phyloP scores from a whole-genome alignment of 2,888 invertebrate species.

The Dolichopus griseipennis region DNA sequence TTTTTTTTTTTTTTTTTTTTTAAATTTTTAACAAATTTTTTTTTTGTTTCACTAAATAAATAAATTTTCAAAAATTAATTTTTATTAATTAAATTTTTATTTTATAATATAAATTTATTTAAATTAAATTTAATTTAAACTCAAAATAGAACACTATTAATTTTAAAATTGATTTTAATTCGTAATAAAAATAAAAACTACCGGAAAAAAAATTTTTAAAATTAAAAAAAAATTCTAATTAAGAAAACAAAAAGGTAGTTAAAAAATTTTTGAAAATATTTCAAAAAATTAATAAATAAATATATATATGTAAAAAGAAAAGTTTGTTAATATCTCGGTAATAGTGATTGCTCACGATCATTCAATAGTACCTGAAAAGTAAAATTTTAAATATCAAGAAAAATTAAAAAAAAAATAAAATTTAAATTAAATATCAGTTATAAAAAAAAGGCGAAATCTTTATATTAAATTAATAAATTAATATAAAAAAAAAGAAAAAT shows the following conservation, averaged over 20 bases:
- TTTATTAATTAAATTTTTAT: no score
- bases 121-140: constrained; percentile 19
- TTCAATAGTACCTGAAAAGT: neutral
- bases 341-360: neutral
- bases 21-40: constrained; percentile 18
- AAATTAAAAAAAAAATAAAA: neutral
- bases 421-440: no score
- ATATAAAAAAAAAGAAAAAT: no score
- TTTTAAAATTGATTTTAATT: constrained; percentile 9
- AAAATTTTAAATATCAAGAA: neutral
- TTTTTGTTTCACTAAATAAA: constrained; percentile 18
- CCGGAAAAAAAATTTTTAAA: neutral
- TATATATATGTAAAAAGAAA: no score
- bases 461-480: no score
- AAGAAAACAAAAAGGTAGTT: neutral
- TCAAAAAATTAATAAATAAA: no score
- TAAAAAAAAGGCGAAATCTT: no score
- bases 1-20: constrained; percentile 19
- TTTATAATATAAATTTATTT: no score
- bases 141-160: no score
- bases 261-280: no score
- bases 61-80: no score
- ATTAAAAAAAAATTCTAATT: neutral
- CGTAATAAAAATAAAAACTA: neutral
- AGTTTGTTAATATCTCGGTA: no score